Conservation (phyloP, 2,113 vertebrate genomes). For the Garra rufa region DNA sequence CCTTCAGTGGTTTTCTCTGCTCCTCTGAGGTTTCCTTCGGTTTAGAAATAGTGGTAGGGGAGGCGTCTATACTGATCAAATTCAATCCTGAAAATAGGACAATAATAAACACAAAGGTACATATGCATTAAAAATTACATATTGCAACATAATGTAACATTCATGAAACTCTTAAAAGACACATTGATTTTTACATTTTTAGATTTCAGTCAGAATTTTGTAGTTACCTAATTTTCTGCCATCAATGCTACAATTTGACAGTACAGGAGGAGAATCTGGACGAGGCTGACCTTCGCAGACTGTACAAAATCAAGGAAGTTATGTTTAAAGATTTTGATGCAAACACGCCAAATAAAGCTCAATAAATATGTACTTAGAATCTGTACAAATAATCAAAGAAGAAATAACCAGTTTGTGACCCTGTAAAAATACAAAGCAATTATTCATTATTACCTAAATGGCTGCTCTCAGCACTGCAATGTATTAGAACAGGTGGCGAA, state of each 20-base stretch:
- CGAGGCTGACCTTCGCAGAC: neutral
- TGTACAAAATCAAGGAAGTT: neutral
- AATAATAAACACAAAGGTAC: neutral
- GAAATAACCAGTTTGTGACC: neutral
- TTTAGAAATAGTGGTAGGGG: neutral
- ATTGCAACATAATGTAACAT: neutral
- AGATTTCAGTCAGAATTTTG: neutral
- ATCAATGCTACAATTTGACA: constrained; percentile 85
- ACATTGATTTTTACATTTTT: too few relatives aligned
- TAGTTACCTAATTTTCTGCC: constrained; percentile 74
- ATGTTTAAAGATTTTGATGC: neutral
- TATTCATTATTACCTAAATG: constrained; percentile 71
- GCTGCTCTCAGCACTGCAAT: constrained; percentile 80
- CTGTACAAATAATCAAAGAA: neutral
- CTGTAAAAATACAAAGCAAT: neutral
- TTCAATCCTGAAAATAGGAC: constrained; percentile 71
- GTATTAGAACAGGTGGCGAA: constrained; percentile 68
- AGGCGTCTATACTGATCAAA: constrained; percentile 69
- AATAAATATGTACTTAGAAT: neutral
- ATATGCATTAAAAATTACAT: neutral
- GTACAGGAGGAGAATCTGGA: constrained; percentile 44
- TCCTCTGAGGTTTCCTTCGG: constrained; percentile 61
- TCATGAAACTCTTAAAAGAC: neutral
- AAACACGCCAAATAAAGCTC: neutral
- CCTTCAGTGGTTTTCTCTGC: constrained; percentile 49